Percentiles rank a stretch among this genome's conserved stretches.
These are phyloP conservation scores for Pyrrhosoma nymphula DNA, from an alignment of 2,888 invertebrate species.

Conservation along the genomic window DNA sequence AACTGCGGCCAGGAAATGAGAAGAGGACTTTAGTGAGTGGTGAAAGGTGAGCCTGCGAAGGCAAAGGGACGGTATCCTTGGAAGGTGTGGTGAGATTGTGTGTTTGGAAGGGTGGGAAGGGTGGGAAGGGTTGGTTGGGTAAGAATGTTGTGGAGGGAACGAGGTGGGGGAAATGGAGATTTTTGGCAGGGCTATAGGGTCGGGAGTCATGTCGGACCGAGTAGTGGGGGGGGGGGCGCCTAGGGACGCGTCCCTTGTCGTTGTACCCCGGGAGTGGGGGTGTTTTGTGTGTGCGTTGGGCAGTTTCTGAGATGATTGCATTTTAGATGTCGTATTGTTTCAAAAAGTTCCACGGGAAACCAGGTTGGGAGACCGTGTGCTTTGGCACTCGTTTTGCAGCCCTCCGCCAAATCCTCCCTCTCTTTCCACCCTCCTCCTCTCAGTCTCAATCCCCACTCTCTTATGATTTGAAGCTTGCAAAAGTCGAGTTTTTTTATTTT, in stretches of 20 bases:
- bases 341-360: not conserved
- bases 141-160: not conserved
- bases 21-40: not conserved
- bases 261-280: not conserved
- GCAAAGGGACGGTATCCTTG: not conserved
- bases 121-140: not conserved
- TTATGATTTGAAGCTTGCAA: not conserved
- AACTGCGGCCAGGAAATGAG: conserved; percentile 32
- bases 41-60: not conserved
- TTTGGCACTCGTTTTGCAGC: not conserved
- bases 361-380: not conserved
- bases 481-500: not conserved
- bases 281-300: not conserved
- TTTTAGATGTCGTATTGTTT: conserved; percentile 42
- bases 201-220: not conserved
- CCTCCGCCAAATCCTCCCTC: not conserved
- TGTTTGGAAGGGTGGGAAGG: not conserved
- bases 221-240: not conserved
- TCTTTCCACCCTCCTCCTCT: not conserved
- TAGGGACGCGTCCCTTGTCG: not conserved
- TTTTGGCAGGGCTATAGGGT: not conserved
- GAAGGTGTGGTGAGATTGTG: not conserved
- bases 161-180: not conserved
- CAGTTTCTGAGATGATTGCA: conserved; percentile 49
- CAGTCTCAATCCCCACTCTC: not conserved